Base-by-base conservation (phyloP, 2,888 invertebrate genomes). In the Leptinotarsa peninsularis region DNA sequence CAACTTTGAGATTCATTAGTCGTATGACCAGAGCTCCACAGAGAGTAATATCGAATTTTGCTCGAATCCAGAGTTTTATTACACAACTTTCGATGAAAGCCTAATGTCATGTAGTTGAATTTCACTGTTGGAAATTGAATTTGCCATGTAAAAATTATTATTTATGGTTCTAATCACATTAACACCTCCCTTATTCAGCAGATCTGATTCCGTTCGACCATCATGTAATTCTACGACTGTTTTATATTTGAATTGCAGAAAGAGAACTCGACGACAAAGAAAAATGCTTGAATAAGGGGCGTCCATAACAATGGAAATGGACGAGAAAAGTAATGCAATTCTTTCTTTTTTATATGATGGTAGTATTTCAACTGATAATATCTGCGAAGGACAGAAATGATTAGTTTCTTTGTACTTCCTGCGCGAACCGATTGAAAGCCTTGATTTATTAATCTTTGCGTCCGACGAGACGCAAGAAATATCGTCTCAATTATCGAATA, bases 361-460 rank as follows among this genome's bases (percentile, higher is more conserved):
- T 76, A 76, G 72, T 80, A 76, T 73, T 79, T 79, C 76, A 79
- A 67, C 49, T 72, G 79, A 78, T 80, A 76, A 76, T 76, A 77
- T 82, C 80, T 79, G 80, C 75, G 60, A 73, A 73, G 73, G 79
- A 80, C 78, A 80, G 78, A 66, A 79, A 72, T 78, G 76, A 78
- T 79, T 78, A 79, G 78, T 78, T 80, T 80, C 78, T 80, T 79
- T 79, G 76, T 80, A 76, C 75, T 79, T 78, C 74, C 77, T 74
- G 72, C 75, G 75, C 75, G 56, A 13, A 73, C 73, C 81, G 80
- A 81, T 81, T 80, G 81, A 80, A 81, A 80, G 78, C 79, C 54
- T 72, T 77, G 79, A 81, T 81, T 81, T 81, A 81, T 81, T 74
- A 81, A 78, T 79, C 75, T 70, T 72, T 69, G 73, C 77, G 75